Evolutionary conservation across 1,140 invertebrate genomes (phyloP).

Genomic region (Nasonia giraulti): DNA sequence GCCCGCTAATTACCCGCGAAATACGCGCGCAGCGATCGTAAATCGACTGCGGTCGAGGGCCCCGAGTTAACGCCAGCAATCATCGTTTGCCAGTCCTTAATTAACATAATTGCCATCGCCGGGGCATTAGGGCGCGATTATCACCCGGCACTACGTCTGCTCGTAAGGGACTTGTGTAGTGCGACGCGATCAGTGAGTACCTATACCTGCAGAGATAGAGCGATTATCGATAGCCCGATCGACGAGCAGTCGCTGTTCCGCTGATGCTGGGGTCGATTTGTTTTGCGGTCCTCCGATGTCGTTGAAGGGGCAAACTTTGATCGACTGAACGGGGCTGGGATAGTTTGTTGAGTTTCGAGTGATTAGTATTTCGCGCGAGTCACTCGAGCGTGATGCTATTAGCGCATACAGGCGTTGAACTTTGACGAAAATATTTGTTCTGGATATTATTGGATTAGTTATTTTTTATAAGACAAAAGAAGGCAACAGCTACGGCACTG

Average conservation of each 20-base stretch:
- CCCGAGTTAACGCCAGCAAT: neutral
- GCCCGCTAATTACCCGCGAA: slow-evolving; percentile 15
- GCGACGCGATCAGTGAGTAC: neutral
- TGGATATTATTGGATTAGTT: no score
- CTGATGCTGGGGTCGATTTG: neutral
- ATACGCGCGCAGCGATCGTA: slow-evolving; percentile 8
- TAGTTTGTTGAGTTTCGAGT: no score
- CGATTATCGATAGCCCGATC: neutral
- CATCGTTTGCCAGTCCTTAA: neutral
- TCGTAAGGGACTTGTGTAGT: neutral
- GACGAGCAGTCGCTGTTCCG: no score
- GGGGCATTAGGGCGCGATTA: neutral
- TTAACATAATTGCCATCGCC: slow-evolving; percentile 19
- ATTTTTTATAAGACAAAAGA: no score
- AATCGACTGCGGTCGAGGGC: neutral
- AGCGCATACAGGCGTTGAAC: no score
- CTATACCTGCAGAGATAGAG: neutral
- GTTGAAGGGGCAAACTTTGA: no score
- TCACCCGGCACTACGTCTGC: neutral
- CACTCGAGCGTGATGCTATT: no score
- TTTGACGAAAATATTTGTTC: no score
- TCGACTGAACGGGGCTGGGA: no score
- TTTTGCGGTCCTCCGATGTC: neutral
- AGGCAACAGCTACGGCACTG: no score
- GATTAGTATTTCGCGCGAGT: no score